Evolutionary conservation across 2,888 invertebrate genomes (phyloP).

Genomic region (Tigriopus californicus): DNA sequence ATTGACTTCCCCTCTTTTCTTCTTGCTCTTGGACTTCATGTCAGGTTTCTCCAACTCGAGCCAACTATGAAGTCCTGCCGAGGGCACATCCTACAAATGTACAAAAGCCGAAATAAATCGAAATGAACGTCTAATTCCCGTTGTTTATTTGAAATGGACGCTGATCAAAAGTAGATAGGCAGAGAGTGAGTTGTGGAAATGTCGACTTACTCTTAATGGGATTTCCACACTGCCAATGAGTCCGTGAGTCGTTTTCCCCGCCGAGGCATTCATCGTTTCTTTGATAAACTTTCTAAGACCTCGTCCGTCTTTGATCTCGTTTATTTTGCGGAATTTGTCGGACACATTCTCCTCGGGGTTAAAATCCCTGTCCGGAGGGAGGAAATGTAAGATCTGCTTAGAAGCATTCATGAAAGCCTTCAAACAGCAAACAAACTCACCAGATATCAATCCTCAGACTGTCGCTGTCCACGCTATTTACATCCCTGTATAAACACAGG

Average conservation of each 20-base stretch:
- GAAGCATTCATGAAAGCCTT: too few species aligned
- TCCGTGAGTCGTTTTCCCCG: conserved; percentile 84
- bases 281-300: conserved; percentile 66
- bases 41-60: conserved; percentile 62
- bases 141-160: neutral
- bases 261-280: conserved; percentile 42
- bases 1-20: conserved; percentile 69
- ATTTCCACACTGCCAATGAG: conserved; percentile 75
- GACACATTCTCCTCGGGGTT: conserved; percentile 73
- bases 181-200: neutral
- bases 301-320: conserved; percentile 64
- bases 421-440: too few species aligned
- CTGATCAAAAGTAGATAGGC: neutral
- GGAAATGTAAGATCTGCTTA: too few species aligned
- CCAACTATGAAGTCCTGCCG: conserved; percentile 82
- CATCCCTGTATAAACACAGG: neutral
- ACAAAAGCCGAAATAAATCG: neutral
- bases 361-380: conserved; percentile 43
- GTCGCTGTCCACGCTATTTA: conserved; percentile 9
- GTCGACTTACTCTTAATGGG: conserved; percentile 41
- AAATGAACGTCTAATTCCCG: neutral
- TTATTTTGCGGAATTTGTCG: conserved; percentile 66
- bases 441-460: conserved; percentile 25
- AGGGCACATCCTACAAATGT: conserved; percentile 47
- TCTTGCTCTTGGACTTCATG: conserved; percentile 38